phyloP scores from a whole-genome alignment of 2,888 invertebrate genomes.

The Empis stercorea region DNA sequence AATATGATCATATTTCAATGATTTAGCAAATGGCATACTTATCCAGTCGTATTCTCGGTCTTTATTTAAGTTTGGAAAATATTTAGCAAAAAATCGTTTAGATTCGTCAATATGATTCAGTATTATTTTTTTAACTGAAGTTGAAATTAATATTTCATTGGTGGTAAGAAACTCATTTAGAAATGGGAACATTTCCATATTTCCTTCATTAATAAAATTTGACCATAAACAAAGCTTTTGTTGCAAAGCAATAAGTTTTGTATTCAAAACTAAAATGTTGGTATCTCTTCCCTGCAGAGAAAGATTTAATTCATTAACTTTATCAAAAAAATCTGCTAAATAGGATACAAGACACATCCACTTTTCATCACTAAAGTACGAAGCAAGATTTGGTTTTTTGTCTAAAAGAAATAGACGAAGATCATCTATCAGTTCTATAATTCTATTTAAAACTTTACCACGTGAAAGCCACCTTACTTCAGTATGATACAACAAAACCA shows the following conservation, averaged over 20 bases:
- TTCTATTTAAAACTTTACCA: not conserved
- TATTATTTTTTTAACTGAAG: conserved; percentile 1
- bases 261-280: not conserved
- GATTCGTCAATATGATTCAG: conserved; percentile 1
- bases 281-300: not conserved
- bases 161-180: not conserved
- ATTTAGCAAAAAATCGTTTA: conserved; percentile 2
- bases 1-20: conserved; percentile 2
- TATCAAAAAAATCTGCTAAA: not conserved
- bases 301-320: conserved; percentile 1
- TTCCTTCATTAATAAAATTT: not conserved
- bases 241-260: not conserved
- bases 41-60: conserved; percentile 1
- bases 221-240: not conserved
- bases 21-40: conserved; percentile 2
- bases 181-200: not conserved
- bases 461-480: not conserved
- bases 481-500: not conserved
- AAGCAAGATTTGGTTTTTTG: not conserved
- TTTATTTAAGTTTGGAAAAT: conserved; percentile 1
- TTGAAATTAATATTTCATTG: not conserved
- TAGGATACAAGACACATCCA: not conserved
- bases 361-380: not conserved
- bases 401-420: conserved; percentile 1
- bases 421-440: conserved; percentile 1